Evolutionary conservation across 1,140 invertebrate genomes (phyloP).

Genomic region (Sminthurinus signatus): DNA sequence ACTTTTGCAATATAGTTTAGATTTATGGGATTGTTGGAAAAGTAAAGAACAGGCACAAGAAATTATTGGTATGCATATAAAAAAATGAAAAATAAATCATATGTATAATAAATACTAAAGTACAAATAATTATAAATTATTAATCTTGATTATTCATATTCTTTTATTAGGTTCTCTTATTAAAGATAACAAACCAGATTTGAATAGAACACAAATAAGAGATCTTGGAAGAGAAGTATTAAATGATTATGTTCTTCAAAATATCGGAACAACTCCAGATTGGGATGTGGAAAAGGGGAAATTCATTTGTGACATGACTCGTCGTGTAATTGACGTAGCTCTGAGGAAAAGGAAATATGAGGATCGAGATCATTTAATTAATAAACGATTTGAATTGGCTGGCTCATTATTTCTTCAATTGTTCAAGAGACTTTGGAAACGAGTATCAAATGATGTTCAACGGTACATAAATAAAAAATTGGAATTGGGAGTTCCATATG

Average conservation of each 20-base stretch:
- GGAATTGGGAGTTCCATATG: slow-evolving; percentile 60
- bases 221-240: slow-evolving; percentile 13
- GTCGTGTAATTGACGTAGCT: slow-evolving; percentile 82
- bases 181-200: background rate
- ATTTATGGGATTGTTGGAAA: background rate
- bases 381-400: slow-evolving; percentile 93
- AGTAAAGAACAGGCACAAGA: background rate
- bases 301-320: slow-evolving; percentile 96
- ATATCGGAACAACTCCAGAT: slow-evolving; percentile 95
- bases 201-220: background rate
- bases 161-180: background rate
- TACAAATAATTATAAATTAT: background rate
- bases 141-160: background rate
- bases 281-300: slow-evolving; percentile 99
- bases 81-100: background rate
- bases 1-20: slow-evolving; percentile 1
- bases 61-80: background rate
- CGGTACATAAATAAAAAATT: slow-evolving; percentile 86
- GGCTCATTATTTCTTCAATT: slow-evolving; percentile 91
- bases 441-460: slow-evolving; percentile 58
- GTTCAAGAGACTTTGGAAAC: slow-evolving; percentile 58
- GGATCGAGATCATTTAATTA: slow-evolving; percentile 98
- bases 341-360: slow-evolving; percentile 90
- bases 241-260: slow-evolving; percentile 89
- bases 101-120: background rate